Evolutionary conservation across 1,140 invertebrate species (phyloP), one percentile per base, ranked within the genome.

Genomic region (Leucophenga varia): DNA sequence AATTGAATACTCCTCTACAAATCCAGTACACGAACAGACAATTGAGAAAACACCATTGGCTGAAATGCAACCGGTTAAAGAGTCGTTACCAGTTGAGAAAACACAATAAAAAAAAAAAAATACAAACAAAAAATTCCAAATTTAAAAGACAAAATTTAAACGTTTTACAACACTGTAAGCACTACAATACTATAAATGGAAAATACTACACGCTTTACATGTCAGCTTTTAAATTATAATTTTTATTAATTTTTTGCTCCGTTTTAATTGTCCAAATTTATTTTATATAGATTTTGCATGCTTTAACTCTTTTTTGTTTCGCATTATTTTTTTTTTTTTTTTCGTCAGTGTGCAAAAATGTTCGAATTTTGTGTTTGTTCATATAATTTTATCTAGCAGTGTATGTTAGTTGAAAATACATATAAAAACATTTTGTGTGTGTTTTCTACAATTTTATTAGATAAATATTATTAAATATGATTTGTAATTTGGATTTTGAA

Each of bases 41-140:
- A 64, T 65, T 54, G 61, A 69, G 61, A 59, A 64, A 61, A 58
- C 56, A 49, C 65, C 65, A 61, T 68, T 68, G 63, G 59, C n/a
- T n/a, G n/a, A n/a, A n/a, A n/a, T n/a, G n/a, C n/a, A n/a, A n/a
- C n/a, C n/a, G n/a, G n/a, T n/a, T n/a, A n/a, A n/a, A n/a, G n/a
- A n/a, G n/a, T n/a, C n/a, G n/a, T n/a, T n/a, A n/a, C n/a, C 60
- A 57, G 61, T 65, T 54, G 61, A 69, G 61, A 59, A 64, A 61
- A 58, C 56, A 49, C 65, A 53, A 53, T 34, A 49, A 55, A 18
- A 41, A 48, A 46, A 54, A 54, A 42, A 39, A 44, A 60, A 57
- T 37, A 35, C 22, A 35, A 43, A 37, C 58, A 55, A 43, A 50
- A 43, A 57, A 61, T 65, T 56, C 56, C 48, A 65, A 63, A 67